Base-by-base conservation (phyloP, 1,140 invertebrate genomes). In the Neotoxoptera formosana region DNA sequence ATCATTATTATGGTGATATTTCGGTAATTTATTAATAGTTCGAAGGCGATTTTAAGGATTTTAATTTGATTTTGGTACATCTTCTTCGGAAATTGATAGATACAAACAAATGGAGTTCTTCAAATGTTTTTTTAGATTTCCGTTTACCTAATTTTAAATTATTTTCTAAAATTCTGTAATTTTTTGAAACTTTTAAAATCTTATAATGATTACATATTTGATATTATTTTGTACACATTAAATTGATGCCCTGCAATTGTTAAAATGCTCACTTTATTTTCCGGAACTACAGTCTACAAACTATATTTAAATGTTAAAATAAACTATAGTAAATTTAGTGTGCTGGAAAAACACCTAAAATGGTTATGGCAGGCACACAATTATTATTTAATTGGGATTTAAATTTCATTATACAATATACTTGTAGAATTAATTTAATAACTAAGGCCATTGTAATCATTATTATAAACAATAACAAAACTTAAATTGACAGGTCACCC, bases 381-480 rank as follows among this genome's bases (percentile, higher is more conserved):
- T 36, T 14, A 36, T 48, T 20, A 48, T 87, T 48, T 48, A 87
- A 87, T 87, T 87, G 47, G 25, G 47, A 87, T 87, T 87, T 87
- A 48, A 87, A 87, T 87, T 48, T 21, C 86, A 87, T 51, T 87
- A 51, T 48, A 48, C 14, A 48, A 48, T 87, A 87, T n/a, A 48
- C 47, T 48, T n/a, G 25, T 20, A n/a, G 7, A 51, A 48, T 87
- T 87, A 87, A 48, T 48, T 87, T 48, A 51, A 51, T 87, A n/a
- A 48, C 11, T 48, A 30, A 48, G 30, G 23, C 86, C 47, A 87
- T n/a, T 48, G 86, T 87, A 48, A 87, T 48, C 30, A 51, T 87
- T 87, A 87, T 87, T 48, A 47, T 51, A 87, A 87, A 87, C 14
- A 87, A 51, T 87, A 87, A 51, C 45, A 48, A n/a, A n/a, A 17